A percentile compares a stretch with the other conserved stretches of the same genome.
These are phyloP conservation scores for Thelaira solivaga DNA, from an alignment of 2,888 invertebrate species.

Conservation along the genomic window DNA sequence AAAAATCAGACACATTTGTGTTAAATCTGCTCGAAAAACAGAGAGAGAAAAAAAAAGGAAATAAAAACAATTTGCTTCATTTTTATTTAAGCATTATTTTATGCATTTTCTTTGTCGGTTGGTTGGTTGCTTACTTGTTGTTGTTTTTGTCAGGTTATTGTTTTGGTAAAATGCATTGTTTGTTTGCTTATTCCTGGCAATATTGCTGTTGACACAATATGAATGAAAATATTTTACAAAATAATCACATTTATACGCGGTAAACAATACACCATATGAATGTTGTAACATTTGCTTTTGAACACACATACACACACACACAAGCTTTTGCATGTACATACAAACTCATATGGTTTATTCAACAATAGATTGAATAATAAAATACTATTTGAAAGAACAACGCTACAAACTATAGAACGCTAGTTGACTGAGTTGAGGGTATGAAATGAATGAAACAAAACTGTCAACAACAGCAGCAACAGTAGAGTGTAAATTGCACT, in stretches of 20 bases:
- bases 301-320: conserved; percentile 19
- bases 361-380: conserved; percentile 46
- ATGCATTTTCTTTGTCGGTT: conserved; percentile 31
- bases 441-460: conserved; percentile 13
- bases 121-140: not conserved
- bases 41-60: too few relatives aligned
- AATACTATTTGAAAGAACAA: not conserved
- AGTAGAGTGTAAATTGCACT: conserved; percentile 28
- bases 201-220: conserved; percentile 57
- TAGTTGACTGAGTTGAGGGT: not conserved
- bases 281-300: conserved; percentile 54
- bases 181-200: conserved; percentile 28
- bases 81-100: conserved; percentile 46
- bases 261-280: conserved; percentile 50
- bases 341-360: not conserved
- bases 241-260: conserved; percentile 58
- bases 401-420: too few relatives aligned
- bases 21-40: conserved; percentile 7
- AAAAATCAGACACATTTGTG: not conserved
- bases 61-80: conserved; percentile 7
- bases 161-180: conserved; percentile 38
- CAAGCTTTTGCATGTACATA: not conserved
- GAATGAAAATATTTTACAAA: conserved; percentile 61
- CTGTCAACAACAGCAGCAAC: conserved; percentile 50
- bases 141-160: conserved; percentile 33